These are phyloP conservation scores for Hemicrepidius hirtus DNA, from an alignment of 2,888 invertebrate genomes.

Conservation along the genomic window DNA sequence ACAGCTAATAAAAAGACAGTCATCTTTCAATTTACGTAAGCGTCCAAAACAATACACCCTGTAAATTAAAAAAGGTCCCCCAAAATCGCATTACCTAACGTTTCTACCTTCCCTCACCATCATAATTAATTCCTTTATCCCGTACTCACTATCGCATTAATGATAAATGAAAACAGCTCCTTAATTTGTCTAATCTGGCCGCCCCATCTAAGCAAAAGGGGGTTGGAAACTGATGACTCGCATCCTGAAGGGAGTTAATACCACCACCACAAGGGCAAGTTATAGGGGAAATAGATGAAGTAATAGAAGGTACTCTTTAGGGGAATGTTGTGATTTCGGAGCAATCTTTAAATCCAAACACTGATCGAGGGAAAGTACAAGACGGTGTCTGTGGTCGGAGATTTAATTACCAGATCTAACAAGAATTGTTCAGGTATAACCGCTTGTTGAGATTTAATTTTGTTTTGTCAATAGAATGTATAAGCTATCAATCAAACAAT, in stretches of 20 bases:
- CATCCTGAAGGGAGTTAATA: constrained; percentile 55
- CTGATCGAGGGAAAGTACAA: constrained; percentile 30
- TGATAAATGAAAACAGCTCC: constrained; percentile 57
- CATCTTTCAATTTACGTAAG: constrained; percentile 26
- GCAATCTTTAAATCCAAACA: constrained; percentile 25
- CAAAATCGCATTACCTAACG: constrained; percentile 21
- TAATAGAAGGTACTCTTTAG: constrained; percentile 45
- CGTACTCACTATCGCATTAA: constrained; percentile 53
- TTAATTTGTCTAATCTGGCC: constrained; percentile 57
- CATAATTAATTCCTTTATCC: constrained; percentile 50
- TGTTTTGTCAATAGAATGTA: background rate
- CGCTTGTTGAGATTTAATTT: background rate
- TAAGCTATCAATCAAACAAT: background rate
- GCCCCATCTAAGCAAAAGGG: constrained; percentile 47
- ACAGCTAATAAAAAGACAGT: background rate
- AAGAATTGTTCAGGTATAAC: constrained; percentile 4
- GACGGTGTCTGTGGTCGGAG: constrained; percentile 18
- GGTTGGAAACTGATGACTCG: constrained; percentile 55
- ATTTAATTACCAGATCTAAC: constrained; percentile 26
- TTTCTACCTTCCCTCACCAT: constrained; percentile 37
- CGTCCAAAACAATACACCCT: constrained; percentile 19
- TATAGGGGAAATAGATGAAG: constrained; percentile 50
- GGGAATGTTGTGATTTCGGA: constrained; percentile 48
- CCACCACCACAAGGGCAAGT: constrained; percentile 54
- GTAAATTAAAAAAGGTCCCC: constrained; percentile 24